Evolutionary conservation across 1,140 invertebrate species (phyloP).

Genomic region (Macrobrachium rosenbergii): DNA sequence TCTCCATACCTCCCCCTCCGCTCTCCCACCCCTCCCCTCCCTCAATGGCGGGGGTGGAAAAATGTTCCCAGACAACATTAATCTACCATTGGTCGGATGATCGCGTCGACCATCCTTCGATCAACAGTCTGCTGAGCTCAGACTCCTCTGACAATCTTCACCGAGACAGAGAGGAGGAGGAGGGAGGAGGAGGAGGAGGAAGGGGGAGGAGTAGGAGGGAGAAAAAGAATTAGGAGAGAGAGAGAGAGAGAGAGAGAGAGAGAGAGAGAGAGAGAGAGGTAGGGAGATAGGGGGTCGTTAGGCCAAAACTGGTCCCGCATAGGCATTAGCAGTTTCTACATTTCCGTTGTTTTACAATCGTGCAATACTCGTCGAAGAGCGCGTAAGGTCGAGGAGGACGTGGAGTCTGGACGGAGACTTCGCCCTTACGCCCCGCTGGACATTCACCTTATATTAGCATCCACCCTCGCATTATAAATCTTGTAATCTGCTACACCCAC

Average conservation of each 20-base stretch:
- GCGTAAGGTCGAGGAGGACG: background rate
- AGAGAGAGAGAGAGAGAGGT: background rate
- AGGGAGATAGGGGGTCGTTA: background rate
- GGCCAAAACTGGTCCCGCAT: slow-evolving; percentile 9
- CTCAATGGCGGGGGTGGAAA: no score
- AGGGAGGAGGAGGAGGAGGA: no score
- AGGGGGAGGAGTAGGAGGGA: no score
- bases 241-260: no score
- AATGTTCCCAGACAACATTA: no score
- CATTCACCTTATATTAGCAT: slow-evolving; percentile 37
- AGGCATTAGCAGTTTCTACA: slow-evolving; percentile 53
- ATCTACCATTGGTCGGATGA: no score
- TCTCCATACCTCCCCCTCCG: background rate
- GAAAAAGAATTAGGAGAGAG: background rate
- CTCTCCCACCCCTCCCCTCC: no score
- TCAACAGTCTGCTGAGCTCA: no score
- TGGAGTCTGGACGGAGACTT: background rate
- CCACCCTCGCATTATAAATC: slow-evolving; percentile 45
- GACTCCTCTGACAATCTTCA: background rate
- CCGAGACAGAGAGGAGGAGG: background rate
- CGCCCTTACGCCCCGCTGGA: background rate
- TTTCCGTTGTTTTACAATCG: slow-evolving; percentile 54
- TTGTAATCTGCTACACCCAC: slow-evolving; percentile 38
- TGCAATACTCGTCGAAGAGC: slow-evolving; percentile 26
- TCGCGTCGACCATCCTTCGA: no score